Evolutionary conservation across 2,888 invertebrate genomes (phyloP), one percentile per base, ranked within the genome.

Genomic region (Heliconius ethilla): DNA sequence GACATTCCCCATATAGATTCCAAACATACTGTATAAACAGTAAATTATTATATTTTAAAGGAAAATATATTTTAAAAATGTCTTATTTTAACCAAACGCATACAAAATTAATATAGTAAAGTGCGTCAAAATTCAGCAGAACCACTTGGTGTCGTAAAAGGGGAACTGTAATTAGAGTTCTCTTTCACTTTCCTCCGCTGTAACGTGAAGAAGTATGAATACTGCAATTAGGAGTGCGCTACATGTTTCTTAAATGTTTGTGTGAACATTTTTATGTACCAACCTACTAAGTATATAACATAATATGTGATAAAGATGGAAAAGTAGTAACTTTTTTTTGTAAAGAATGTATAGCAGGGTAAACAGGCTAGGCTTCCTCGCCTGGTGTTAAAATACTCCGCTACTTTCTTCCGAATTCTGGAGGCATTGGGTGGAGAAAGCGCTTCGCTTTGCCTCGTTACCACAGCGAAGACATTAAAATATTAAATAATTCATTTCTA

Each of bases 221-320:
- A 59, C 73, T 66, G 77, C 59, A 77, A 77, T 77, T 77, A 77
- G 67, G 73, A 67, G 45, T 77, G 40, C n/a, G 59, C 59, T 72
- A 72, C 25, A 59, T 72, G 22, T 55, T 73, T 63, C 59, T 73
- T 74, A 74, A 74, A 74, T 76, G 29, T 45, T 55, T 55, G 22
- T 45, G 37, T 15, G 55, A 72, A 72, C 29, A 33, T 37, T 72
- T 37, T 33, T 55, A 55, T 55, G 51, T 33, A 51, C 25, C 18
- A 51, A 55, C 18, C 33, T 33, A 33, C 33, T 10, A n/a, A 37
- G 15, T 11, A 37, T 13, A 15, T 69, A 66, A 9, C 18, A 13
- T n/a, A n/a, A 1, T 5, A 13, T 33, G 9, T 9, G 11, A 66
- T 33, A 66, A 33, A 66, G 29, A 66, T 10, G 22, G 22, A 33